Percentiles rank a stretch among this genome's conserved stretches.
Conservation (phyloP, 2,888 invertebrate genomes). For the Acanthopleura granulata region DNA sequence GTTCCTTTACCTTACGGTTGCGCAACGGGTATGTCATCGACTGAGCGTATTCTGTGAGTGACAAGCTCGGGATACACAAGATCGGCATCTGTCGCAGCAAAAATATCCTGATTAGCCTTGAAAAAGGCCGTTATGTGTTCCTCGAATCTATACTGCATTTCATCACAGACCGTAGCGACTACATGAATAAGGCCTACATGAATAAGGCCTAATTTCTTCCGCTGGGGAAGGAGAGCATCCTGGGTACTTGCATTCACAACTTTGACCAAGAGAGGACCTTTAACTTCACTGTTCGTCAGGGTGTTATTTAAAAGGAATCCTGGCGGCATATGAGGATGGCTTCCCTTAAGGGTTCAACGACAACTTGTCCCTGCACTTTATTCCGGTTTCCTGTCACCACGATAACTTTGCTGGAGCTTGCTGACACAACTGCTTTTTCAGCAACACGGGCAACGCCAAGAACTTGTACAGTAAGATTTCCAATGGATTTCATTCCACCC, state of each 20-base stretch:
- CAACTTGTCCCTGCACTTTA: neutral
- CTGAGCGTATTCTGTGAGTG: neutral
- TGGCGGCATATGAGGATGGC: neutral
- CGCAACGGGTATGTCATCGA: constrained; percentile 21
- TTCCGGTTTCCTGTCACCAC: neutral
- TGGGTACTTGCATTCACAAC: neutral
- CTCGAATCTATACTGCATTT: too few species aligned
- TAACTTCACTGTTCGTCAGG: neutral
- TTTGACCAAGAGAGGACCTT: neutral
- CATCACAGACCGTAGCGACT: too few species aligned
- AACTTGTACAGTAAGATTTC: neutral
- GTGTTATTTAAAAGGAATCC: neutral
- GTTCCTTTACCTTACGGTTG: constrained; percentile 23
- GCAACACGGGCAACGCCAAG: neutral
- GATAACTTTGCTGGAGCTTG: neutral
- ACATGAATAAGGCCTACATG: too few species aligned
- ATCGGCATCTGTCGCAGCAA: constrained; percentile 19
- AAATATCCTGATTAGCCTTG: constrained; percentile 15
- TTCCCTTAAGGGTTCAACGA: neutral
- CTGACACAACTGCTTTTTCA: neutral
- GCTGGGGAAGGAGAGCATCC: too few species aligned
- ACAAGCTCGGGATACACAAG: neutral
- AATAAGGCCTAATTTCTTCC: too few species aligned
- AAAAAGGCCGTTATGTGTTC: too few species aligned
- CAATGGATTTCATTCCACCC: neutral